Conservation (phyloP, 92 coral and sea anemone species). For the Paramuricea clavata region DNA sequence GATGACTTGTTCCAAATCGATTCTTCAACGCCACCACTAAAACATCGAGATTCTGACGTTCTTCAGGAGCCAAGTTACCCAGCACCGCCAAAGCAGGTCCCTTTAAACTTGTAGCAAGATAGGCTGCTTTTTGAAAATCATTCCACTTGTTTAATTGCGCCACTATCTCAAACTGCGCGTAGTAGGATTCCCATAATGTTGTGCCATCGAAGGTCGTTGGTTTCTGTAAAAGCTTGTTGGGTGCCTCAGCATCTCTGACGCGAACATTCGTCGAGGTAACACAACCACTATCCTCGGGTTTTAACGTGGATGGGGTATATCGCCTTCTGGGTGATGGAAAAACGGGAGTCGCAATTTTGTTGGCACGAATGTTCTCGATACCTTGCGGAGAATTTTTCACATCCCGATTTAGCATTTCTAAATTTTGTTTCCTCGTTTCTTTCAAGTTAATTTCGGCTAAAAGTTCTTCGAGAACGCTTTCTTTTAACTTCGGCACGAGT, state of each 20-base stretch:
- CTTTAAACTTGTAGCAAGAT: constrained; percentile 1
- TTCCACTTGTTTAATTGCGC: not conserved
- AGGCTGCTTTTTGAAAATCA: not conserved
- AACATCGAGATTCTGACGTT: constrained; percentile 26
- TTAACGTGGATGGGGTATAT: not conserved
- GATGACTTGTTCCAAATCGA: constrained; percentile 67
- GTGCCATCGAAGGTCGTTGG: not conserved
- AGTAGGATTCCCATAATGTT: not conserved
- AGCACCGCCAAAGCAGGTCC: constrained; percentile 5
- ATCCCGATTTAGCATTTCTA: not conserved
- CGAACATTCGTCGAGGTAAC: not conserved
- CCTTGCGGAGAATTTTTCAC: not conserved
- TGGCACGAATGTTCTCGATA: not conserved
- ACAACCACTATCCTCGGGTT: not conserved
- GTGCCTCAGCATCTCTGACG: not conserved
- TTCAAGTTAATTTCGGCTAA: not conserved
- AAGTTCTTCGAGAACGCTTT: constrained; percentile 6
- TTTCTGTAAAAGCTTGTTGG: not conserved
- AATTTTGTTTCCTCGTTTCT: not conserved
- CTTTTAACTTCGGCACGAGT: constrained; percentile 26
- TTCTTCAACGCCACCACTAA: constrained; percentile 41
- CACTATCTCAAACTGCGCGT: constrained; percentile 12
- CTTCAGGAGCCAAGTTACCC: not conserved
- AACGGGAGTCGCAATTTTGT: not conserved
- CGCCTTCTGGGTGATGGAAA: constrained; percentile 26